Conservation (phyloP, 1,140 invertebrate species). For the Plectrocnemia conspersa region DNA sequence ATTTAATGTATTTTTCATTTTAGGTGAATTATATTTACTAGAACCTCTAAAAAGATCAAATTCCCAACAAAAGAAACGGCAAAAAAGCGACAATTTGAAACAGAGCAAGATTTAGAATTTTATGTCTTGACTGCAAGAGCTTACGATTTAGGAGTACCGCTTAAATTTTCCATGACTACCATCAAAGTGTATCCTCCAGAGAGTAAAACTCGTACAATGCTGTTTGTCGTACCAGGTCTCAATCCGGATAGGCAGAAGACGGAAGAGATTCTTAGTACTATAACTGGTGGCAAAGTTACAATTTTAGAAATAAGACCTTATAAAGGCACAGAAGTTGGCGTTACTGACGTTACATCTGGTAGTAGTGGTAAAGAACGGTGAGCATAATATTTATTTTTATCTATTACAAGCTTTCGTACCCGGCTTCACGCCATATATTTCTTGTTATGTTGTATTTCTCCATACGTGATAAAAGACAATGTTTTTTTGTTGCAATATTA, state of each 20-base stretch:
- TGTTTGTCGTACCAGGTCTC: slow-evolving; percentile 70
- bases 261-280: slow-evolving; percentile 65
- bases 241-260: slow-evolving; percentile 66
- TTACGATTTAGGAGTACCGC: slow-evolving; percentile 76
- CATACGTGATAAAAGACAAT: no score
- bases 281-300: slow-evolving; percentile 71
- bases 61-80: slow-evolving; percentile 42
- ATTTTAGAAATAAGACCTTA: slow-evolving; percentile 71
- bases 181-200: slow-evolving; percentile 66
- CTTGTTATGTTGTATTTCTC: no score
- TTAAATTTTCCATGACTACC: slow-evolving; percentile 59
- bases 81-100: slow-evolving; percentile 47
- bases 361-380: slow-evolving; percentile 40
- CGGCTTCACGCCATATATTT: no score
- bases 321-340: slow-evolving; percentile 48
- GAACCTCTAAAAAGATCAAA: slow-evolving; percentile 50
- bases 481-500: no score
- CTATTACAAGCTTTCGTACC: no score
- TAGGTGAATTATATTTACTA: slow-evolving; percentile 50
- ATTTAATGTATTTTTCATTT: slow-evolving; percentile 32
- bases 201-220: slow-evolving; percentile 63
- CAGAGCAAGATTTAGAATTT: slow-evolving; percentile 51
- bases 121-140: slow-evolving; percentile 65
- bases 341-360: slow-evolving; percentile 45
- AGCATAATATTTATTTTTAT: not conserved